Percentiles rank a stretch among this genome's conserved stretches.
Evolutionary conservation across 2,797 vertebrate genomes (phyloP).

Genomic region (Kryptopterus vitreolus): DNA sequence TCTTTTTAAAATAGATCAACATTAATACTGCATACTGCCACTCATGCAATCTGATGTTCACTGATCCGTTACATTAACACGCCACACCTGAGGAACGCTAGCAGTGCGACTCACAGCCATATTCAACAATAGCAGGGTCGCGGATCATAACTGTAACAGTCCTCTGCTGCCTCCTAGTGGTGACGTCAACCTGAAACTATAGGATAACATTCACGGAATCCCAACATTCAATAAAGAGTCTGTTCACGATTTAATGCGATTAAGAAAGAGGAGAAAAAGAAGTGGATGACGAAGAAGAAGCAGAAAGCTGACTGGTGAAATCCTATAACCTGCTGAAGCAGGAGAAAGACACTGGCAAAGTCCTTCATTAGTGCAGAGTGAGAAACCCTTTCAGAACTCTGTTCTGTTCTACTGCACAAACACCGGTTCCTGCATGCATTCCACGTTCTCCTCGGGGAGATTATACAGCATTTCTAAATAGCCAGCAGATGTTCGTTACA

Average conservation of each 20-base stretch:
- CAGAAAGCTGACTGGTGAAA: not conserved
- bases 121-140: slow-evolving; percentile 5
- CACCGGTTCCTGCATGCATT: slow-evolving; percentile 2
- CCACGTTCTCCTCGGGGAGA: slow-evolving; percentile 9
- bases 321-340: slow-evolving; percentile 22
- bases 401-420: not conserved
- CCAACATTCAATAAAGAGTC: not conserved
- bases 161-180: slow-evolving; percentile 53
- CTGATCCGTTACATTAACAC: not conserved
- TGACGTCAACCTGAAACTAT: not conserved
- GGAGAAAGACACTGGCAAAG: slow-evolving; percentile 16
- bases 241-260: slow-evolving; percentile 23
- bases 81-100: not conserved
- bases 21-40: not conserved
- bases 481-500: not conserved
- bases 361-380: not conserved
- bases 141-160: not conserved
- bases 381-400: slow-evolving; percentile 9
- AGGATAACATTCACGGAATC: not conserved
- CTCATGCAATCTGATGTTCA: not conserved
- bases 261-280: not conserved
- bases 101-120: slow-evolving; percentile 3
- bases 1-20: no score
- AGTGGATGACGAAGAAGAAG: no score
- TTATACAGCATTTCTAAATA: slow-evolving; percentile 13